Evolutionary conservation across 2,888 invertebrate species (phyloP), one percentile per base, ranked within the genome.

Genomic region (Diarsia rubi): DNA sequence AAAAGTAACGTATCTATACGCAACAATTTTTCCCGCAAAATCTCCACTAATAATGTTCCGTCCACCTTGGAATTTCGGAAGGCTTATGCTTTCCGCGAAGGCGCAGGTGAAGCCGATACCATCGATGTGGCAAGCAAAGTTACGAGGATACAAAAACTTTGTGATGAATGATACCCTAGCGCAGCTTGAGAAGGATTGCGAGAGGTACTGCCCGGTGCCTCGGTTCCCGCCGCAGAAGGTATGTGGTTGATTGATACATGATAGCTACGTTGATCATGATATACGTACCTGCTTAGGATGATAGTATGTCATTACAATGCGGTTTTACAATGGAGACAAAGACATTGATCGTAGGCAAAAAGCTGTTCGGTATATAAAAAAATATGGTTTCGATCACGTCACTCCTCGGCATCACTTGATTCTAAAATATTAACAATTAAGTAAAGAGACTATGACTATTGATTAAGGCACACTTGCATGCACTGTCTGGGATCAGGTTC

Each of bases 221-320:
- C 88, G 93, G 59, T 84, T 92, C 45, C 93, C 94, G 3, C 88
- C 90, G 6, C 93, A 89, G 79, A 96, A 96, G 95, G 96, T 95
- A 80, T 83, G 88, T 88, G 75, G 74, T 85, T 67, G 74, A 54
- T 85, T 67, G 75, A 54, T 37, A 69, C 14, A 19, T 69, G 42
- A 80, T 82, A 70, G 60, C 14, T 60, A 16, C 6, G 52, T 59
- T 54, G 31, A 54, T 47, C 49, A 8, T 37, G 6, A 37, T 37
- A 8, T 37, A 5, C 8, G 37, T 37, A 37, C 37, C 8, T 45
- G 31, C 47, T 16, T 21, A 27, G 57, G 11, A 19, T 47, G 14
- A 11, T 74, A 65, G 49, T 44, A 6, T 42, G 12, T 27, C 19
- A 60, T n/a, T 24, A 21, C 9, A 27, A 44, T 60, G 73, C 45